phyloP scores from a whole-genome alignment of 2,797 vertebrate genomes.

The Halcyon chelicuti region DNA sequence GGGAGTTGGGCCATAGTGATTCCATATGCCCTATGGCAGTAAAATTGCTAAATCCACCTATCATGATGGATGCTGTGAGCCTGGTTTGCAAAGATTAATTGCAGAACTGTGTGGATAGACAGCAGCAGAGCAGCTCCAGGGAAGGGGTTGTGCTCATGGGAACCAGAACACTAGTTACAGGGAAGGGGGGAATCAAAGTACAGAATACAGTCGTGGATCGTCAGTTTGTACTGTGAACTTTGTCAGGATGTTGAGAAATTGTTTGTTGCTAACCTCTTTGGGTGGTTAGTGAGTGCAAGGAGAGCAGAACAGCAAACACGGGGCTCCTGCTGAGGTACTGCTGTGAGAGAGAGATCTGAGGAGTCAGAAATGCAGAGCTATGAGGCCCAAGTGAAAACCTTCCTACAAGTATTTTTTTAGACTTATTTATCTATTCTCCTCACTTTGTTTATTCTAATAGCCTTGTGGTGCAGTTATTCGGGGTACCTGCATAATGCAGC shows the following conservation, averaged over 20 bases:
- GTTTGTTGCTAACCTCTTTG: neutral
- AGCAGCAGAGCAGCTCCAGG: neutral
- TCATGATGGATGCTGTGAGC: neutral
- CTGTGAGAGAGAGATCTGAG: neutral
- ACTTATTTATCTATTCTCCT: neutral
- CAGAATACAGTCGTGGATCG: constrained; percentile 24
- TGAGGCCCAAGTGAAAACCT: neutral
- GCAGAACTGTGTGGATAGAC: neutral
- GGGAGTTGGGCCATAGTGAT: neutral
- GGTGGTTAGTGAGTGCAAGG: neutral
- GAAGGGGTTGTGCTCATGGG: neutral
- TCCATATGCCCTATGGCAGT: neutral
- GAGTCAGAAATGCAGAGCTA: neutral
- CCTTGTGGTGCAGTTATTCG: neutral
- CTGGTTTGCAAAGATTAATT: neutral
- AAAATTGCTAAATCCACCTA: neutral
- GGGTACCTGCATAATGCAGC: neutral
- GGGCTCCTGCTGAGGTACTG: neutral
- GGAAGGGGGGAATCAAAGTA: constrained; percentile 26
- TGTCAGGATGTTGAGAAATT: constrained; percentile 46
- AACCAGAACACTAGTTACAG: neutral
- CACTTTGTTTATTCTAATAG: neutral
- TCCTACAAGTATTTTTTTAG: neutral
- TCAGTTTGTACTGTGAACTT: constrained; percentile 44
- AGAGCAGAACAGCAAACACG: neutral